Evolutionary conservation across 2,888 invertebrate species (phyloP).

Genomic region (Galeruca laticollis): DNA sequence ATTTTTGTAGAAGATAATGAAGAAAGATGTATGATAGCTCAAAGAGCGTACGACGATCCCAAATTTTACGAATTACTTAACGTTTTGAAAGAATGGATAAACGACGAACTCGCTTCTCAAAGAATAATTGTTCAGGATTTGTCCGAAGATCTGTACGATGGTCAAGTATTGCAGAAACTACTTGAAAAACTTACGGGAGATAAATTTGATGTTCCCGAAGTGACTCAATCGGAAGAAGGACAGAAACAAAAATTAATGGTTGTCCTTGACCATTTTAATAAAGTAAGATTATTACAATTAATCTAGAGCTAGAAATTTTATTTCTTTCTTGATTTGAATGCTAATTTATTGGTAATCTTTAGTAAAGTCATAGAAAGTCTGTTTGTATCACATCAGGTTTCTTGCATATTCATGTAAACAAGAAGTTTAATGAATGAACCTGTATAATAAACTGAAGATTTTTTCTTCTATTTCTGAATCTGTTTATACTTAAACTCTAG

Average conservation of each 20-base stretch:
- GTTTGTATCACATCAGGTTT: too few relatives aligned
- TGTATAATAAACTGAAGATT: too few relatives aligned
- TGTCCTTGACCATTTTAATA: slow-evolving; percentile 90
- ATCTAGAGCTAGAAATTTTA: not conserved
- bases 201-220: slow-evolving; percentile 96
- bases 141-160: slow-evolving; percentile 97
- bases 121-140: slow-evolving; percentile 97
- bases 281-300: slow-evolving; percentile 68
- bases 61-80: slow-evolving; percentile 86
- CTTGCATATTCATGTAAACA: too few relatives aligned
- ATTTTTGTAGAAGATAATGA: slow-evolving; percentile 89
- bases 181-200: slow-evolving; percentile 88
- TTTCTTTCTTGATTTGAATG: too few relatives aligned
- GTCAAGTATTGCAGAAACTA: slow-evolving; percentile 84
- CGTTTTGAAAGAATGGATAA: slow-evolving; percentile 97
- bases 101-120: slow-evolving; percentile 95
- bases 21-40: slow-evolving; percentile 95
- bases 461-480: too few relatives aligned
- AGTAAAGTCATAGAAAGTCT: too few relatives aligned
- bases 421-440: too few relatives aligned
- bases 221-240: slow-evolving; percentile 97
- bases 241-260: slow-evolving; percentile 94
- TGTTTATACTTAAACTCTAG: too few relatives aligned
- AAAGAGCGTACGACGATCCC: slow-evolving; percentile 87
- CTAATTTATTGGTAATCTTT: too few relatives aligned